Base-by-base conservation (phyloP, 2,888 invertebrate species). In the Rotaria socialis region DNA sequence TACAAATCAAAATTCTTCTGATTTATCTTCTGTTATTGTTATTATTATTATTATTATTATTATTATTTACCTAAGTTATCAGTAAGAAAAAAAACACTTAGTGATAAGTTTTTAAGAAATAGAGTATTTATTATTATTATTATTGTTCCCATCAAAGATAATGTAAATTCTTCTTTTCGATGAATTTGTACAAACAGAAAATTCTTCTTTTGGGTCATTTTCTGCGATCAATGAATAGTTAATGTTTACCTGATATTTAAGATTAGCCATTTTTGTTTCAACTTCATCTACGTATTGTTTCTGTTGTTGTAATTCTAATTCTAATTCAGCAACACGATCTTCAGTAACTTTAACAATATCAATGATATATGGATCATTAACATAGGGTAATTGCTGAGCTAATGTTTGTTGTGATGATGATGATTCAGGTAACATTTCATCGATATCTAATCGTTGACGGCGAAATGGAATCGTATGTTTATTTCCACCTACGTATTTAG, bases 361-460 rank as follows among this genome's bases (percentile, higher is more conserved):
- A 52, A 90, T 91, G 16, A 90, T 89, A 87, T 90, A 90, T 0
- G 90, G 90, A 88, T 91, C 91, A 67, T 89, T 58, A 22, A 84
- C 43, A n/a, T 80, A 80, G 24, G 80, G 80, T 80, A 80, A 47
- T 80, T 80, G 80, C 35, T 58, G 80, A 14, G 60, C 27, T 10
- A 52, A 24, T n/a, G 50, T 84, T 47, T n/a, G 43, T 80, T 47
- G 47, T 67, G 58, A 85, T 86, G 55, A 87, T 85, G 74, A 86
- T 80, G 52, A 88, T 80, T 88, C 86, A 10, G 89, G 89, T 19
- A 90, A 90, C 22, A 90, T 89, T 52, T 89, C 88, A 88, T 91
- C 91, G 47, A 91, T 89, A 86, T 91, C 91, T 90, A 91, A 90
- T 8, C 91, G 89, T 88, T 91, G 91, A 50, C 91, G 88, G n/a